Evolutionary conservation across 2,113 vertebrate species (phyloP).

Genomic region (Pluvialis apricaria): DNA sequence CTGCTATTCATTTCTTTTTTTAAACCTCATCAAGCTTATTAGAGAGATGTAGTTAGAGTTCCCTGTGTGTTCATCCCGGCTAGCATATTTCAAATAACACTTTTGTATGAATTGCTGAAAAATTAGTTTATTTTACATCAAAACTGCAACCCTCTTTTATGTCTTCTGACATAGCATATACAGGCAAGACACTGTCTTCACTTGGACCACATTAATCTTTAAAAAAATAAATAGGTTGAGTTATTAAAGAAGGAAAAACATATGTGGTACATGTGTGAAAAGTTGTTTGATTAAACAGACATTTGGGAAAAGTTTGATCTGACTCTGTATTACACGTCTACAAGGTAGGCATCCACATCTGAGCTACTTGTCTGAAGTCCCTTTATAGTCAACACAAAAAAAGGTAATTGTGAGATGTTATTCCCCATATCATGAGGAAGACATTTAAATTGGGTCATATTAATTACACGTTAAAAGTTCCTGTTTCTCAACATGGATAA

Average conservation of each 20-base stretch:
- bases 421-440: neutral
- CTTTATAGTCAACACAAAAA: neutral
- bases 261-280: neutral
- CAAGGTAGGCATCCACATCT: neutral
- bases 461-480: neutral
- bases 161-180: neutral
- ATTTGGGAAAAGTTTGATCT: neutral
- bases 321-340: neutral
- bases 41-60: neutral
- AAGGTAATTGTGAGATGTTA: neutral
- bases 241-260: neutral
- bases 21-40: neutral
- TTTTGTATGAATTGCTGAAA: neutral
- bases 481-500: neutral
- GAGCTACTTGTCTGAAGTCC: neutral
- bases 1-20: neutral
- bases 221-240: neutral
- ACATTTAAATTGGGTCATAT: neutral
- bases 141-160: neutral
- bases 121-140: neutral
- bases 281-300: neutral
- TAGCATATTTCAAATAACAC: neutral
- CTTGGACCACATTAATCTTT: neutral
- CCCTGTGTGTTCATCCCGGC: neutral
- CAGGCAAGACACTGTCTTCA: neutral